phyloP scores from a whole-genome alignment of 2,113 vertebrate genomes.

The Neogobius melanostomus region DNA sequence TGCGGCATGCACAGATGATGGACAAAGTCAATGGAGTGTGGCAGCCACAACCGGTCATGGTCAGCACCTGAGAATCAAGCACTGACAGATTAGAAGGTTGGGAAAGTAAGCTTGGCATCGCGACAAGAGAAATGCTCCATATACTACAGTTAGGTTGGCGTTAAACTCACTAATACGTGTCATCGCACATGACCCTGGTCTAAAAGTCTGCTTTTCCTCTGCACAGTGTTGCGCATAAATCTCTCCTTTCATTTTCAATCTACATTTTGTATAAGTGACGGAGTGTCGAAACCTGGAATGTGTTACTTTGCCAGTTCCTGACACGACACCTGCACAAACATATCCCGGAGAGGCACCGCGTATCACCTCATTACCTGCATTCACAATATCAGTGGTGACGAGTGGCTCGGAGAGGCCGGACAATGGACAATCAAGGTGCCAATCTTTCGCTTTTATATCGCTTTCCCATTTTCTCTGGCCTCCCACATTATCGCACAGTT shows the following conservation, averaged over 20 bases:
- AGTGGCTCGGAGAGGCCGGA: slow-evolving; percentile 6
- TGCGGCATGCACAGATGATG: slow-evolving; percentile 47
- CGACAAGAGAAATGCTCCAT: background rate
- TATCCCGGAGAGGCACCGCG: slow-evolving; percentile 43
- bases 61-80: slow-evolving; percentile 38
- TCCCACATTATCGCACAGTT: slow-evolving; percentile 11
- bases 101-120: slow-evolving; percentile 9
- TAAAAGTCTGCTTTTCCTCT: background rate
- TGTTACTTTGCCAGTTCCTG: slow-evolving; percentile 38
- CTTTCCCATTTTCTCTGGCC: slow-evolving; percentile 3
- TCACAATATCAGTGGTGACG: slow-evolving; percentile 22
- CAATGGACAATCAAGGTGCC: slow-evolving; percentile 15
- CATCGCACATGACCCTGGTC: too few relatives aligned
- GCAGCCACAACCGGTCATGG: slow-evolving; percentile 40
- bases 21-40: slow-evolving; percentile 58
- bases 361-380: slow-evolving; percentile 28
- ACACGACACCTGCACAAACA: slow-evolving; percentile 39
- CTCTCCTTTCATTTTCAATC: slow-evolving; percentile 22
- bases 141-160: background rate
- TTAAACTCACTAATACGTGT: too few relatives aligned
- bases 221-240: background rate
- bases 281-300: slow-evolving; percentile 52
- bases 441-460: slow-evolving; percentile 25
- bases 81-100: slow-evolving; percentile 54
- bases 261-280: slow-evolving; percentile 32